Evolutionary conservation across 1,140 invertebrate genomes (phyloP).

Genomic region (Microvelia longipes): DNA sequence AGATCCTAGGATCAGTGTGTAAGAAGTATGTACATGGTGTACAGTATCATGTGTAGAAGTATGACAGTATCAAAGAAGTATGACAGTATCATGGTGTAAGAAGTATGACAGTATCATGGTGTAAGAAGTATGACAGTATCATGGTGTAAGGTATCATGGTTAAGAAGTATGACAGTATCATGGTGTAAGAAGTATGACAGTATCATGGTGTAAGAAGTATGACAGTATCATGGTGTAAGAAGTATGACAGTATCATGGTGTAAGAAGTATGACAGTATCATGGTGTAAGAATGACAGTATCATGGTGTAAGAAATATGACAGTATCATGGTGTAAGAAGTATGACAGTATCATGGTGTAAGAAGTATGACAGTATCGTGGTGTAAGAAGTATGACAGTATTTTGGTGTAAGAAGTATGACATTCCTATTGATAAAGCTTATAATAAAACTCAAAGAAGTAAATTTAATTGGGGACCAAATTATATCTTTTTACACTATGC

Average conservation of each 20-base stretch:
- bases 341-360: background rate
- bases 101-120: background rate
- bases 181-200: too few relatives aligned
- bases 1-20: constrained; percentile 96
- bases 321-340: background rate
- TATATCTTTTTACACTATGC: too few relatives aligned
- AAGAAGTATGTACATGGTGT: constrained; percentile 93
- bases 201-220: too few relatives aligned
- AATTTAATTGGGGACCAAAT: constrained; percentile 99
- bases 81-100: background rate
- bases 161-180: background rate
- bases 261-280: background rate
- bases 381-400: background rate
- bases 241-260: background rate
- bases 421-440: constrained; percentile 98
- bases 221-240: too few relatives aligned
- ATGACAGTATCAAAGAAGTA: background rate
- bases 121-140: background rate
- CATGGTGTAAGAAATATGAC: background rate
- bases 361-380: background rate
- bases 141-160: too few relatives aligned
- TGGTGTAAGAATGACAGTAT: background rate
- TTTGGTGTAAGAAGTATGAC: constrained; percentile 86
- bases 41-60: background rate
- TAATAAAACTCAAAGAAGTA: constrained; percentile 97